Evolutionary conservation across 2,797 vertebrate genomes (phyloP), one percentile per base, ranked within the genome.

Genomic region (Yasuhikotakia modesta): DNA sequence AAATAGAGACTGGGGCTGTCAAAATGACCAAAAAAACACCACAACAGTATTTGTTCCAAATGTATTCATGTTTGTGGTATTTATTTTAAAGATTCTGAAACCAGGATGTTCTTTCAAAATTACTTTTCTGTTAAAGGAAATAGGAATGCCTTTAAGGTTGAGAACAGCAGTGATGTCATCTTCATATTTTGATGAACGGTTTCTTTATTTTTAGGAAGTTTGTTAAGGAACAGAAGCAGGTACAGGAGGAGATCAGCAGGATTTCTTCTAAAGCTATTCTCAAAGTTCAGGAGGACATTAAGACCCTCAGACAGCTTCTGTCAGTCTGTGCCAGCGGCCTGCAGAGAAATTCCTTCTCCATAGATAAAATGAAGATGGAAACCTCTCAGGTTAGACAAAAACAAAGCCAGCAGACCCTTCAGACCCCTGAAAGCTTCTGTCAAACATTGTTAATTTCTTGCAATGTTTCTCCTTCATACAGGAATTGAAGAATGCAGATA

Each of bases 151-250:
- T 12, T 57, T 10, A n/a, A 55, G 11, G 21, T 68, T 68, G 32
- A 7, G 3, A 17, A 14, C 13, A 19, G 2, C 39, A 30, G 24
- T 14, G 55, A 6, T 12, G 10, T 6, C 24, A 16, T 58, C 10
- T 1, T 39, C 32, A 35, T 39, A n/a, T 39, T 39, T 39, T 39
- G 35, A 8, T 39, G 35, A 39, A 8, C 35, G 4, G 35, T 39
- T 19, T 43, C 13, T 30, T 55, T 27, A 60, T 35, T 43, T 16
- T 60, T 4, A 99, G 97, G 89, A 99, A 97, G 89, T 99, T 98
- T 95, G 98, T 99, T 64, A 99, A 99, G 87, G 98, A 99, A 86
- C 98, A 99, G 88, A 99, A 99, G 83, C 97, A 98, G 81, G 96
- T 99, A 70, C 96, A 99, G 83, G 98, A 99, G 85, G 97, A 99